phyloP scores from a whole-genome alignment of 2,888 invertebrate species.

The Xylophagus ater region DNA sequence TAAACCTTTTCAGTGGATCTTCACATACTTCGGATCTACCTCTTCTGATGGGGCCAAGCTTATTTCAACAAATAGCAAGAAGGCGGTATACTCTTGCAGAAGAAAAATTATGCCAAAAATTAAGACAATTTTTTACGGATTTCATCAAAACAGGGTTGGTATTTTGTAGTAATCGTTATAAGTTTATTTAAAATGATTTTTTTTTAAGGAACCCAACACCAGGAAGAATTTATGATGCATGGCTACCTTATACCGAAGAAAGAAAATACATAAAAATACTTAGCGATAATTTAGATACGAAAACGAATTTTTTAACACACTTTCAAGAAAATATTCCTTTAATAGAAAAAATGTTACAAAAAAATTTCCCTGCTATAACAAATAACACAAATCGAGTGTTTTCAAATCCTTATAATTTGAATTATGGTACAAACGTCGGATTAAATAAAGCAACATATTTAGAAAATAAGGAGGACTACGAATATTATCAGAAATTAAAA shows the following conservation, averaged over 20 bases:
- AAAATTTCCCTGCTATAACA: conserved; percentile 14
- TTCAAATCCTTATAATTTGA: conserved; percentile 27
- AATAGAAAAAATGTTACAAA: conserved; percentile 29
- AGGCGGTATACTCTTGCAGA: conserved; percentile 49
- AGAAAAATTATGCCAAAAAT: conserved; percentile 43
- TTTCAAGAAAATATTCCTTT: conserved; percentile 25
- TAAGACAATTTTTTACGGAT: conserved; percentile 43
- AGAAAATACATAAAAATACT: conserved; percentile 32
- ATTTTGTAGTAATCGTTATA: not conserved
- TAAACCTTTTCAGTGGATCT: conserved; percentile 44
- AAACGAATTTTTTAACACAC: conserved; percentile 10
- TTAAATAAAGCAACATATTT: conserved; percentile 18
- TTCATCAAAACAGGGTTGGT: conserved; percentile 44
- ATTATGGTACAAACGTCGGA: not conserved
- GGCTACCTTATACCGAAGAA: conserved; percentile 46
- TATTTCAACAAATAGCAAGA: conserved; percentile 55
- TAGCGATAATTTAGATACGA: conserved; percentile 23
- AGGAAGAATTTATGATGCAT: conserved; percentile 42
- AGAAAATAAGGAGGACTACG: conserved; percentile 25
- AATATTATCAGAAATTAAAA: conserved; percentile 31
- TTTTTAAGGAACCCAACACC: conserved; percentile 43
- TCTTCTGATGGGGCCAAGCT: conserved; percentile 52
- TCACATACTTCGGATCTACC: conserved; percentile 56
- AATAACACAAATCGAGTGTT: conserved; percentile 20
- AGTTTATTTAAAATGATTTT: not conserved